phyloP scores from a whole-genome alignment of 2,888 invertebrate genomes.

The Ecliptopera silaceata region DNA sequence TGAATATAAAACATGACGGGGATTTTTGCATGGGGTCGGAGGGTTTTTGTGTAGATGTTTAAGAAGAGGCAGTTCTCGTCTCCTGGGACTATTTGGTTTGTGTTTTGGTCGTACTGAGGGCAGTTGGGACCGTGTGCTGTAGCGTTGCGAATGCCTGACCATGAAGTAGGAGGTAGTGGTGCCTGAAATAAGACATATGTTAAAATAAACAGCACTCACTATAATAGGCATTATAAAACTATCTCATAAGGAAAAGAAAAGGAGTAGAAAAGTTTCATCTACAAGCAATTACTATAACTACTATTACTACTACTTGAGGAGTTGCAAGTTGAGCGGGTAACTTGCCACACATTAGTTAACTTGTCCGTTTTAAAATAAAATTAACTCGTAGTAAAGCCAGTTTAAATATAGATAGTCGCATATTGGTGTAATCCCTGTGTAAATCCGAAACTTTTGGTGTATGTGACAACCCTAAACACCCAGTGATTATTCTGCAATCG shows the following conservation, averaged over 20 bases:
- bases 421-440: neutral
- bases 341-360: neutral
- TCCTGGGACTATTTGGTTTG: conserved; percentile 47
- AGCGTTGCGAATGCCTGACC: conserved; percentile 61
- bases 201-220: neutral
- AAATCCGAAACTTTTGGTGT: neutral
- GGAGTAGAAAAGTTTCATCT: no score
- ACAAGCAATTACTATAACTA: no score
- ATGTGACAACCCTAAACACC: neutral
- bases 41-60: conserved; percentile 55
- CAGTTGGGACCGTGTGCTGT: conserved; percentile 59
- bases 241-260: no score
- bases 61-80: conserved; percentile 65
- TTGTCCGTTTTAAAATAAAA: neutral
- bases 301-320: no score
- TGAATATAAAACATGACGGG: conserved; percentile 75
- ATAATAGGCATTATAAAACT: no score
- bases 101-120: conserved; percentile 57
- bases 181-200: conserved; percentile 44
- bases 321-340: neutral
- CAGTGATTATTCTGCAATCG: neutral
- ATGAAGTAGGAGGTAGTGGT: conserved; percentile 55
- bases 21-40: conserved; percentile 7
- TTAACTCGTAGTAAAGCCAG: neutral
- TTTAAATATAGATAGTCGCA: neutral